phyloP scores from a whole-genome alignment of 2,113 vertebrate species.

The Pampusana beccarii region DNA sequence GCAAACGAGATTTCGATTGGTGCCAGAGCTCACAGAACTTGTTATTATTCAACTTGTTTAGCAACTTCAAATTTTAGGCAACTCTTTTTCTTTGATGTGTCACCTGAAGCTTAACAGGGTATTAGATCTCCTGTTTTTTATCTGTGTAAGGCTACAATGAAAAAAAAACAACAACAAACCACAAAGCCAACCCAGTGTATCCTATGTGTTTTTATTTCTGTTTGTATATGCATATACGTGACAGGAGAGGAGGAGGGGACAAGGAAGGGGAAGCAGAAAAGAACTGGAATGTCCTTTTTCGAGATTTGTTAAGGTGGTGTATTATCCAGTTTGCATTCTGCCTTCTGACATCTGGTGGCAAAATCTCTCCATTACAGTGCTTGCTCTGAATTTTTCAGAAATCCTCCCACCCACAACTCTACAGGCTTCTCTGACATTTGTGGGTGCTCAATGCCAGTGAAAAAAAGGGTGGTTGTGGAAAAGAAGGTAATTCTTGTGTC shows the following conservation, averaged over 20 bases:
- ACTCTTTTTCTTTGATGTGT: not conserved
- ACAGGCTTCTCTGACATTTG: not conserved
- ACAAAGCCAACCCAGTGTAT: not conserved
- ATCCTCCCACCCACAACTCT: not conserved
- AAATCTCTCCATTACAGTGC: slow-evolving; percentile 19
- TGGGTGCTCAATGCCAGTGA: not conserved
- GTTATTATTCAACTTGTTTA: slow-evolving; percentile 30
- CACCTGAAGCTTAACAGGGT: not conserved
- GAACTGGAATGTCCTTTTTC: not conserved
- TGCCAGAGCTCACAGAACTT: not conserved
- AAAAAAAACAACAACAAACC: not conserved
- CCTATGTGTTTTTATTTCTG: not conserved
- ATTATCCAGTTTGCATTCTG: not conserved
- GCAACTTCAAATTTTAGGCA: slow-evolving; percentile 18
- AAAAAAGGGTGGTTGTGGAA: not conserved
- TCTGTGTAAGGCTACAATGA: not conserved
- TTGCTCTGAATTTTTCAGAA: not conserved
- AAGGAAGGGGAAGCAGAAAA: not conserved
- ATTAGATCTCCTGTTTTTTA: not conserved
- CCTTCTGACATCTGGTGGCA: slow-evolving; percentile 60
- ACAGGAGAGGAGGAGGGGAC: not conserved
- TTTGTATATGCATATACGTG: not conserved
- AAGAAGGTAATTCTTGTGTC: not conserved
- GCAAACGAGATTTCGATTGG: not conserved
- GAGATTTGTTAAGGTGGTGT: not conserved